Evolutionary conservation across 2,113 vertebrate species (phyloP), one percentile per base, ranked within the genome.

Genomic region (Sturnus vulgaris): DNA sequence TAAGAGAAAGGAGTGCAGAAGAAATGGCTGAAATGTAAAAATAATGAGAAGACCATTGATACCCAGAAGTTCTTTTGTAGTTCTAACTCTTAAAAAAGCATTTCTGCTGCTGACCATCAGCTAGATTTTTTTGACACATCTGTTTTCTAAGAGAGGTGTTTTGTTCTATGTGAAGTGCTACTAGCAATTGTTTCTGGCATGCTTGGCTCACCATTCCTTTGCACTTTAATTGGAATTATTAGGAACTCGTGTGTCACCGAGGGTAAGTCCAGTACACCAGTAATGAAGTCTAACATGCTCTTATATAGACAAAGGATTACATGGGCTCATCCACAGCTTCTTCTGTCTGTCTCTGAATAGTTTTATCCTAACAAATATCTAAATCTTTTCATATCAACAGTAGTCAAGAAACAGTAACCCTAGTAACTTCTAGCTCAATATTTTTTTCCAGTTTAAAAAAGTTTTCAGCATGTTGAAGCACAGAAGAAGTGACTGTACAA

Each of bases 381-480:
- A 31, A 79, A 70, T 73, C 33, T 85, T 82, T 94, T 85, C 28
- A 12, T 73, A n/a, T 70, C 69, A 92, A n/a, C 44, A 44, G 61
- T 86, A 93, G 50, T 64, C 53, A 83, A 88, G 80, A 89, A 92
- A 81, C 33, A 31, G 93, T 96, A 96, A 86, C 93, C 94, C 53
- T 97, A 47, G 97, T 88, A 97, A 96, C 91, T 90, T 88, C 57
- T 82, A 71, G 35, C 71, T 97, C 96, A 97, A 77, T 96, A 80
- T 93, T 92, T 78, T 65, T 84, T 57, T 31, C 42, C 46, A 79
- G 61, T 60, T 97, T 71, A 79, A 88, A 95, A 78, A 96, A 68
- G 39, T 35, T 39, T 53, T 88, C 4, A 50, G 64, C 96, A 35
- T 71, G 95, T 88, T 96, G 89, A 82, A 94, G 97, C 97, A 96